phyloP scores from a whole-genome alignment of 2,797 vertebrate genomes.

The Hippocampus kuda region DNA sequence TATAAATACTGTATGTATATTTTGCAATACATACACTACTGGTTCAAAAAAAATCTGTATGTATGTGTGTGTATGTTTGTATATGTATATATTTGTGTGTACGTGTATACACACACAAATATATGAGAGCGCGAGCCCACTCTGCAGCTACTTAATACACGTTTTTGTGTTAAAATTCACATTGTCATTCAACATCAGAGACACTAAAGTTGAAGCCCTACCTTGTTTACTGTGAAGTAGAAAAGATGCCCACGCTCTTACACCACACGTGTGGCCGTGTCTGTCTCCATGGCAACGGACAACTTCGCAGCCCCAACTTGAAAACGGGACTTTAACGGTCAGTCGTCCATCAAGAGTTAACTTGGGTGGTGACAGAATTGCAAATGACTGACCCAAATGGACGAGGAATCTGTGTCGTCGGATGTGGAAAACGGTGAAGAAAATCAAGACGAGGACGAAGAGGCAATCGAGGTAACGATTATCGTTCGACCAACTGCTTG shows the following conservation, averaged over 20 bases:
- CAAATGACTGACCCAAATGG: slow-evolving; percentile 17
- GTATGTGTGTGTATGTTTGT: too few relatives aligned
- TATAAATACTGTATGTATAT: too few relatives aligned
- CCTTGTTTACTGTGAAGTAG: not conserved
- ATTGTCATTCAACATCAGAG: not conserved
- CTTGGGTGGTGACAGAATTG: not conserved
- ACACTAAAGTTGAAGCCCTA: not conserved
- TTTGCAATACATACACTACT: too few relatives aligned
- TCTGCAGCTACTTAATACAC: not conserved
- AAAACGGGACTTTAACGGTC: not conserved
- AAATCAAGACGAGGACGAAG: slow-evolving; percentile 7
- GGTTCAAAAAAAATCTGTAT: not conserved
- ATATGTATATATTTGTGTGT: too few relatives aligned
- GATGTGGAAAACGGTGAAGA: slow-evolving; percentile 38
- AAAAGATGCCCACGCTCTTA: not conserved
- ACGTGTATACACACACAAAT: too few relatives aligned
- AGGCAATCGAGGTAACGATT: slow-evolving; percentile 26
- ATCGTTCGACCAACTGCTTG: not conserved
- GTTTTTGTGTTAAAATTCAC: not conserved
- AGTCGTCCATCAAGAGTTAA: not conserved
- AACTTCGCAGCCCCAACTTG: not conserved
- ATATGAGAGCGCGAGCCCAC: too few relatives aligned
- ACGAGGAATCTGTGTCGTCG: slow-evolving; percentile 36
- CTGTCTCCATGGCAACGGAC: not conserved
- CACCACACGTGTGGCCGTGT: not conserved